A percentile compares a stretch with the other conserved stretches of the same genome.
Conservation (phyloP, 2,888 invertebrate species). For the Branchellion lobata region DNA sequence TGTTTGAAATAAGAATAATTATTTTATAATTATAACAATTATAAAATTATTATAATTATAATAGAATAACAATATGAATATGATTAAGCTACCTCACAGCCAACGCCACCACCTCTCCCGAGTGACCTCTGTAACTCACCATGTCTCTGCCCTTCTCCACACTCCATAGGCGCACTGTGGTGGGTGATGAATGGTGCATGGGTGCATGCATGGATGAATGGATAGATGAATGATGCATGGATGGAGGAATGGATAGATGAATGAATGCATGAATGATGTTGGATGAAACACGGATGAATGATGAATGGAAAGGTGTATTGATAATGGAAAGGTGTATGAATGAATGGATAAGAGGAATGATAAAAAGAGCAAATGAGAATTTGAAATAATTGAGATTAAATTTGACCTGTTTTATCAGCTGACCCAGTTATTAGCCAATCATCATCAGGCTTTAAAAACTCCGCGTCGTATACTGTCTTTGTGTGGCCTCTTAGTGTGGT, state of each 20-base stretch:
- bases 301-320: no score
- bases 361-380: no score
- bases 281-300: no score
- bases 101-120: constrained; percentile 85
- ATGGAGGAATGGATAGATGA: no score
- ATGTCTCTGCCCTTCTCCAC: constrained; percentile 90
- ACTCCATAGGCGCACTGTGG: constrained; percentile 83
- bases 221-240: no score
- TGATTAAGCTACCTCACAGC: constrained; percentile 63
- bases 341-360: no score
- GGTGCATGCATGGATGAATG: no score
- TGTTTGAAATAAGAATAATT: constrained; percentile 1
- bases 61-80: neutral
- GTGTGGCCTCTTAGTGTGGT: neutral
- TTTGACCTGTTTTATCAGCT: constrained; percentile 7
- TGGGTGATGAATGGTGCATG: no score
- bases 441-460: neutral
- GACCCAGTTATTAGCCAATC: neutral
- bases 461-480: neutral
- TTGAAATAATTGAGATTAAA: no score
- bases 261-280: no score
- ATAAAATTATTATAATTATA: neutral
- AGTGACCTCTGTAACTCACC: constrained; percentile 85
- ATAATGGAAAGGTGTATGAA: no score
- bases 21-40: neutral